Percentiles rank a stretch among this genome's conserved stretches.
phyloP scores from a whole-genome alignment of 2,113 vertebrate species.

The Proteles cristata region DNA sequence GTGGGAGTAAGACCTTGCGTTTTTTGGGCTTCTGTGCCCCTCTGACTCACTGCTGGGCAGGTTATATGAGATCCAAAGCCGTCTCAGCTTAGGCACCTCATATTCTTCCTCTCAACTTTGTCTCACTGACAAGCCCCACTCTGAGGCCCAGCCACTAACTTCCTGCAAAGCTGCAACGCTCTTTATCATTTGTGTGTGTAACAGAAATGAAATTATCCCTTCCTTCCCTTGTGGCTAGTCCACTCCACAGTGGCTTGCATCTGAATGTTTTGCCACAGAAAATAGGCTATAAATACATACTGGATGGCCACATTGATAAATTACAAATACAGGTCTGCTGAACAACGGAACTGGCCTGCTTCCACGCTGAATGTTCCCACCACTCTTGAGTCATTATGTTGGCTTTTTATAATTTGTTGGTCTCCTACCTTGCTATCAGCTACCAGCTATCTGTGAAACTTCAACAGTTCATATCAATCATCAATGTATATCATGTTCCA shows the following conservation, averaged over 20 bases:
- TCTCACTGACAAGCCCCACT: neutral
- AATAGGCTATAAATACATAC: neutral
- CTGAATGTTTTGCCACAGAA: neutral
- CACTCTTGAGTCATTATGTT: neutral
- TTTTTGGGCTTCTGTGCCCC: neutral
- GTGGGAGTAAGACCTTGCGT: neutral
- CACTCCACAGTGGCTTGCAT: neutral
- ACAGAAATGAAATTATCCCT: conserved; percentile 21
- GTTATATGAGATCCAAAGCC: neutral
- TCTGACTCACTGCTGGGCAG: neutral
- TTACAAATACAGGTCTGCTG: neutral
- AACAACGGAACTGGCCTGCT: neutral
- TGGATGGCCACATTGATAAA: neutral
- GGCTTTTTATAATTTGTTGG: neutral
- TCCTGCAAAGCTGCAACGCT: neutral
- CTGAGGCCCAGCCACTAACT: conserved; percentile 31
- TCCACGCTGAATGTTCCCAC: neutral
- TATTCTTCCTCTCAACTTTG: neutral
- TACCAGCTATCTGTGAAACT: neutral
- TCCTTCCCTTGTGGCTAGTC: neutral
- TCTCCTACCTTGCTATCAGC: neutral
- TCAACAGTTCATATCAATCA: neutral
- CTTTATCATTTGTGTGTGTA: neutral
- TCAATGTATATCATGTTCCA: neutral
- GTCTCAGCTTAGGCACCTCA: neutral